A percentile compares a stretch with the other conserved stretches of the same genome.
phyloP scores from a whole-genome alignment of 2,113 vertebrate species.

The Phaethon lepturus region DNA sequence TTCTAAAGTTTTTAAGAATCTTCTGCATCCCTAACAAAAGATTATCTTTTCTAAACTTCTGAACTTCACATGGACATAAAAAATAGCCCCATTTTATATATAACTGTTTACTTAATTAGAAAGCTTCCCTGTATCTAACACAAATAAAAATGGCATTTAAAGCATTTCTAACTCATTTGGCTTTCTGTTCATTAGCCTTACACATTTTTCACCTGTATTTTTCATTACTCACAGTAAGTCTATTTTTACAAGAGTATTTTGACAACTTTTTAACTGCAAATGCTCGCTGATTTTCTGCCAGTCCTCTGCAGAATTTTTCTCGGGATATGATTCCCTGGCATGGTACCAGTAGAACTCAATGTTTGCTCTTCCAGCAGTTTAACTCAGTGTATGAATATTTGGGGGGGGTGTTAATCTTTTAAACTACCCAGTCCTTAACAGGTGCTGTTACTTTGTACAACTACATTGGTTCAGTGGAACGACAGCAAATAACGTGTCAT shows the following conservation, averaged over 20 bases:
- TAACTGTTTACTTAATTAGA: neutral
- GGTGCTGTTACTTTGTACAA: neutral
- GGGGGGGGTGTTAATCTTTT: neutral
- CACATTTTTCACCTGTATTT: slow-evolving; percentile 48
- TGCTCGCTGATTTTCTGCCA: slow-evolving; percentile 31
- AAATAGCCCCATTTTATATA: neutral
- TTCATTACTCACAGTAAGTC: slow-evolving; percentile 31
- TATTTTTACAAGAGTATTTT: slow-evolving; percentile 57
- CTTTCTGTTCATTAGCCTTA: slow-evolving; percentile 20
- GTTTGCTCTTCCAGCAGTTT: neutral
- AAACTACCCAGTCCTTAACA: neutral
- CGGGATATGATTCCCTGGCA: neutral
- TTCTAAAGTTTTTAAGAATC: neutral
- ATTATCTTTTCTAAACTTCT: neutral
- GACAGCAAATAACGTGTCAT: neutral
- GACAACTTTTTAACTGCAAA: slow-evolving; percentile 57
- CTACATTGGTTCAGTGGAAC: neutral
- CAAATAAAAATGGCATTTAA: neutral
- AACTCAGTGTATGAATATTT: neutral
- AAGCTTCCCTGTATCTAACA: neutral
- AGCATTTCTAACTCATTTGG: neutral
- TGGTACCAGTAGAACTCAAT: neutral
- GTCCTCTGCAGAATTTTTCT: slow-evolving; percentile 5
- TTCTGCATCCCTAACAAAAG: neutral
- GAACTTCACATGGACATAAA: neutral